Percentiles rank a stretch among this genome's conserved stretches.
These are phyloP conservation scores for Melanotaenia maccullochi DNA, from an alignment of 2,797 vertebrate species.

Conservation along the genomic window DNA sequence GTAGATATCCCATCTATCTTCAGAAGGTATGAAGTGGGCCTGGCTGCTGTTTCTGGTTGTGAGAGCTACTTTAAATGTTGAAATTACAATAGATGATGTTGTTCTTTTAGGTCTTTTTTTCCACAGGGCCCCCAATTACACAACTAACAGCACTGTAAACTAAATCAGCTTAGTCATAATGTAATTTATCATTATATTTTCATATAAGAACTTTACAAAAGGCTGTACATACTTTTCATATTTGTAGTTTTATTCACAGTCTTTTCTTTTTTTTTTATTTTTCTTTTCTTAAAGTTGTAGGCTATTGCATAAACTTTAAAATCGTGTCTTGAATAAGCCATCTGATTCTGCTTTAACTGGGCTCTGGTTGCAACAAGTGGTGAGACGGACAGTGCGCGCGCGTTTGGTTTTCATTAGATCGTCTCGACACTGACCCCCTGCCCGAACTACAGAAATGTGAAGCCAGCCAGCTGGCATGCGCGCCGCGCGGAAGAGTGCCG, in stretches of 20 bases:
- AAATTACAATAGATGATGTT: not conserved
- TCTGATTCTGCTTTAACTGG: constrained; percentile 34
- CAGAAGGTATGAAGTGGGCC: not conserved
- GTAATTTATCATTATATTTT: not conserved
- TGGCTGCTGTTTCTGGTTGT: not conserved
- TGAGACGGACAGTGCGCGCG: constrained; percentile 49
- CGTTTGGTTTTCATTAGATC: constrained; percentile 76
- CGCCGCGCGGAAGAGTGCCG: constrained; percentile 62
- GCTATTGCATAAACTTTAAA: constrained; percentile 33
- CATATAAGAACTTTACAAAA: not conserved
- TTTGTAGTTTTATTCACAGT: not conserved
- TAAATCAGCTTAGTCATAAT: not conserved
- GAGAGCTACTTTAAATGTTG: not conserved
- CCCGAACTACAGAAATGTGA: constrained; percentile 80
- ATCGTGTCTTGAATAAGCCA: constrained; percentile 27
- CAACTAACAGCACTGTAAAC: not conserved
- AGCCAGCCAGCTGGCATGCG: constrained; percentile 73
- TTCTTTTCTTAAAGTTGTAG: not conserved
- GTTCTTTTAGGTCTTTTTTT: not conserved
- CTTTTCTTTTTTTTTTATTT: not conserved
- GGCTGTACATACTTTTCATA: not conserved
- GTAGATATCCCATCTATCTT: not conserved
- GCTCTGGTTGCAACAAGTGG: constrained; percentile 39
- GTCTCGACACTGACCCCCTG: constrained; percentile 79
- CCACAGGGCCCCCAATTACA: not conserved